Evolutionary conservation across 2,113 vertebrate species (phyloP).

Genomic region (Pelusios castaneus): DNA sequence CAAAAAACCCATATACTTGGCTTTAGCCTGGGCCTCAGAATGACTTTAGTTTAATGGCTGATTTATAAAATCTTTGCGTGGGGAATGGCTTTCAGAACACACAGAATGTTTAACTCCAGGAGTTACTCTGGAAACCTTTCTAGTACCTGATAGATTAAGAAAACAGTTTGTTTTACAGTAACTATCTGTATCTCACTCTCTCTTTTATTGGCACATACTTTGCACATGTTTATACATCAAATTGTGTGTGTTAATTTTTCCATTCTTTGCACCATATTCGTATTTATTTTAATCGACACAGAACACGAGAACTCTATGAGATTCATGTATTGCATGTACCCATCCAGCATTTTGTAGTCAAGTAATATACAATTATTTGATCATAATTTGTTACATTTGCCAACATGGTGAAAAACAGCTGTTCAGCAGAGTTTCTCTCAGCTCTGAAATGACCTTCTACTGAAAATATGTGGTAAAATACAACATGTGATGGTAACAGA

Average conservation of each 20-base stretch:
- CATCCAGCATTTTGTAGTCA: conserved; percentile 32
- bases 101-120: conserved; percentile 28
- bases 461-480: conserved; percentile 7
- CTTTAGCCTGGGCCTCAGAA: conserved; percentile 24
- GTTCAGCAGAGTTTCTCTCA: conserved; percentile 49
- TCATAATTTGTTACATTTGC: conserved; percentile 27
- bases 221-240: conserved; percentile 40
- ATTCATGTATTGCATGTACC: conserved; percentile 46
- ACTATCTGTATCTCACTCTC: conserved; percentile 49
- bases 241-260: conserved; percentile 32
- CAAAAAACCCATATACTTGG: neutral
- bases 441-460: neutral
- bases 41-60: conserved; percentile 30
- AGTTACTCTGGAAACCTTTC: conserved; percentile 59
- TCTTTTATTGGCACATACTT: conserved; percentile 54
- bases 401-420: conserved; percentile 37
- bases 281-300: conserved; percentile 15
- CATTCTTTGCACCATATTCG: conserved; percentile 47
- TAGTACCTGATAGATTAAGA: conserved; percentile 50
- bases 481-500: neutral
- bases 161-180: conserved; percentile 57
- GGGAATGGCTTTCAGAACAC: conserved; percentile 69
- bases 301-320: conserved; percentile 39
- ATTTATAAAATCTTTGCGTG: conserved; percentile 57
- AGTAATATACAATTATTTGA: conserved; percentile 1